Evolutionary conservation across 2,797 vertebrate genomes (phyloP).

Genomic region (Galago senegalensis): DNA sequence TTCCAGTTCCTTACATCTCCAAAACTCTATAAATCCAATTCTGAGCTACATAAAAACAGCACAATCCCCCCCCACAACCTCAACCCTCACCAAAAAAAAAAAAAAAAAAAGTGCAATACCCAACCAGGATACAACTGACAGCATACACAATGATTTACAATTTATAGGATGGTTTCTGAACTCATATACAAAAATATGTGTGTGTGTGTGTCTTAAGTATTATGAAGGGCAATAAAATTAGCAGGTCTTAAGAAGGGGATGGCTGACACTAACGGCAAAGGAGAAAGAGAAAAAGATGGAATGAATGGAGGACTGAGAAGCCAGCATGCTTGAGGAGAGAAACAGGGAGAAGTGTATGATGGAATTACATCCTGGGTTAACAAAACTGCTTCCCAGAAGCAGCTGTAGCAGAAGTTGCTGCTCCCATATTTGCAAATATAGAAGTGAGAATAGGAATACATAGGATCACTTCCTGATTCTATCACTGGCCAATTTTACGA

Average conservation of each 20-base stretch:
- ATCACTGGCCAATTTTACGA: neutral
- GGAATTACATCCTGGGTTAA: neutral
- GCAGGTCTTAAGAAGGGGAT: neutral
- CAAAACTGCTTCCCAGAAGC: neutral
- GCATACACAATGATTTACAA: neutral
- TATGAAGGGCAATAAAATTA: neutral
- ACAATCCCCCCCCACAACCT: constrained; percentile 6
- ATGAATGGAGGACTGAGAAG: neutral
- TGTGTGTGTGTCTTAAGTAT: neutral
- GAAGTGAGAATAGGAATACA: neutral
- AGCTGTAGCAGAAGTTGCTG: neutral
- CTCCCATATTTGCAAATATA: neutral
- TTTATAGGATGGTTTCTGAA: constrained; percentile 30
- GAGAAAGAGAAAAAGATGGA: constrained; percentile 25
- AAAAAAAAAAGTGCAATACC: neutral
- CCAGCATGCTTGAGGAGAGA: neutral
- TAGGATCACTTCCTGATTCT: neutral
- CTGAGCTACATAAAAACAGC: constrained; percentile 72
- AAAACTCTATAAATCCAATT: constrained; percentile 66
- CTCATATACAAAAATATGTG: neutral
- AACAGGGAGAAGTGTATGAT: neutral
- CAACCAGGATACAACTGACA: constrained; percentile 19
- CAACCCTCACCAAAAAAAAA: neutral
- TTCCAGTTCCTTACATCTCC: constrained; percentile 65
- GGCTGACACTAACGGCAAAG: neutral